Evolutionary conservation across 2,797 vertebrate species (phyloP), one percentile per base, ranked within the genome.

Genomic region (Tenualosa thibaudeaui): DNA sequence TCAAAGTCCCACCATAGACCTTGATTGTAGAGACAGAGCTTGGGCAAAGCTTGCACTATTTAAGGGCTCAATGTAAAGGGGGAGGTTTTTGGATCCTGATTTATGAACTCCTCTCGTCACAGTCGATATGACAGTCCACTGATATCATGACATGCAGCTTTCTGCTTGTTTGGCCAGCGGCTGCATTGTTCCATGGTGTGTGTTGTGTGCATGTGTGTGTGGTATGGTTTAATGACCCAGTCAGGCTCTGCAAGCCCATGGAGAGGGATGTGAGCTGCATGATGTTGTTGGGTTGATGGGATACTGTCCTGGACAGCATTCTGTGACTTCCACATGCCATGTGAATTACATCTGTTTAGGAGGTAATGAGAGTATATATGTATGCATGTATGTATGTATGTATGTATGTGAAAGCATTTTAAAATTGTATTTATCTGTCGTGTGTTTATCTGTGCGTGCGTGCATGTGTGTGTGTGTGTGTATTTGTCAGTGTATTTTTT

Each of bases 361-460:
- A 71, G 24, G 0, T 26, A 31, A 31, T 31, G 31, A 31, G 31
- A 12, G 37, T 40, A 15, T 75, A 8, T 2, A 22, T 75, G 68
- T 84, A 98, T 13, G 37, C 37, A 3, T 37, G 1, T 0, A 15
- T 37, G 62, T 31, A 15, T 37, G 62, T 31, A 37, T 65, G 60
- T 65, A 6, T 9, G 2, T 68, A 24, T 68, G 97, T 0, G 98
- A 98, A 91, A 98, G 97, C 86, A 3, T 68, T 10, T 68, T 13
- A 1, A 5, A 49, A 12, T 3, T 40, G 65, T 71, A 10, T 71
- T 4, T 71, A 31, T 71, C 3, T 40, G 65, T 71, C 31, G 40
- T 83, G 60, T 17, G n/a, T 68, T 40, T 85, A 51, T 82, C 5
- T 26, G n/a, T 26, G 26, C 31, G 62, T 68, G 24, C 19, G 68